These are phyloP conservation scores for Oenanthe melanoleuca DNA, from an alignment of 2,113 vertebrate species.

Conservation along the genomic window DNA sequence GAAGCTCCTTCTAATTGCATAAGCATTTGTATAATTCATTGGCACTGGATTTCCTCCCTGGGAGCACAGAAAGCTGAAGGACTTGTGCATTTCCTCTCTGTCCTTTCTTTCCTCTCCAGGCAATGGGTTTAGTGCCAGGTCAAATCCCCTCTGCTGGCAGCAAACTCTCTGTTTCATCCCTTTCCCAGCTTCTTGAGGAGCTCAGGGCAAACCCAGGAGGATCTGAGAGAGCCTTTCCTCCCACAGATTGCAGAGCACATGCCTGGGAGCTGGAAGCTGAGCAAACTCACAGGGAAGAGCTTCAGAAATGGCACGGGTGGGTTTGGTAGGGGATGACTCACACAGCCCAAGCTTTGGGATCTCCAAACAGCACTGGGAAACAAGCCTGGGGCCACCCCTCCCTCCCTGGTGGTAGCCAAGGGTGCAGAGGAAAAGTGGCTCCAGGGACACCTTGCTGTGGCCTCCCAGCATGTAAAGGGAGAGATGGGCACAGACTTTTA, in stretches of 20 bases:
- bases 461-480: not conserved
- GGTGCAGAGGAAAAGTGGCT: not conserved
- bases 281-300: not conserved
- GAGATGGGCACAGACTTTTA: not conserved
- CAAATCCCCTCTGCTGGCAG: not conserved
- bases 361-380: not conserved
- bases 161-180: not conserved
- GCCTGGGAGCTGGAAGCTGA: not conserved
- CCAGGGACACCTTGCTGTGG: rapidly evolving
- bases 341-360: not conserved
- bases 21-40: conserved; percentile 62
- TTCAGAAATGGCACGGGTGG: not conserved
- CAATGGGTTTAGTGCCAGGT: not conserved
- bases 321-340: not conserved
- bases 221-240: conserved; percentile 25
- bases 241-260: not conserved
- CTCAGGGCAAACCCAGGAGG: not conserved
- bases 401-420: rapidly evolving
- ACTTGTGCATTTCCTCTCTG: not conserved
- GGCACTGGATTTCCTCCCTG: not conserved
- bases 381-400: not conserved
- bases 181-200: not conserved
- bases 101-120: not conserved
- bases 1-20: conserved; percentile 55
- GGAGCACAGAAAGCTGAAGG: not conserved